A percentile compares a stretch with the other conserved stretches of the same genome.
phyloP scores from a whole-genome alignment of 2,797 vertebrate species.

The Rhynchotus rufescens region DNA sequence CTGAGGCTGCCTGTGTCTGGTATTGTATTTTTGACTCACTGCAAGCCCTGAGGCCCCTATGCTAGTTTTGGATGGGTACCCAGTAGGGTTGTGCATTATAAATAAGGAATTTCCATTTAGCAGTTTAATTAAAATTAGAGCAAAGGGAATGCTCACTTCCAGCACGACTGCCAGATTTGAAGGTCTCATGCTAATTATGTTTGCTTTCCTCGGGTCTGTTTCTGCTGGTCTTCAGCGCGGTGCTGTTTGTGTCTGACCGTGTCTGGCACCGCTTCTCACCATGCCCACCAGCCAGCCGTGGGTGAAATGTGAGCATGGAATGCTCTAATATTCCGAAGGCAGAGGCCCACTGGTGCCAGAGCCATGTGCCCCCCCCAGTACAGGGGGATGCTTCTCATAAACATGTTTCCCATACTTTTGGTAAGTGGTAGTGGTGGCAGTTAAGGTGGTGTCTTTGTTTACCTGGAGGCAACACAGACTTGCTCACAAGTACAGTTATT shows the following conservation, averaged over 20 bases:
- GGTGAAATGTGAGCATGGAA: background rate
- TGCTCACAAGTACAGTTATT: background rate
- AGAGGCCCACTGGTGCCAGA: background rate
- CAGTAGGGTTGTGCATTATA: background rate
- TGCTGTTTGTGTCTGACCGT: background rate
- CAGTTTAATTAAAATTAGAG: background rate
- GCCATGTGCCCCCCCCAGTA: no score
- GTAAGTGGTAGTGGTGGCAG: background rate
- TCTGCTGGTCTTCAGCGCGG: background rate
- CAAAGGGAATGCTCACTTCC: background rate
- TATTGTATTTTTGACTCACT: background rate
- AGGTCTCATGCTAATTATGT: background rate
- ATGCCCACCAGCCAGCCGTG: background rate
- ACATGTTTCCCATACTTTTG: background rate
- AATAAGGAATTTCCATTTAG: background rate
- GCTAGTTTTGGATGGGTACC: background rate
- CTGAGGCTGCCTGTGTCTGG: background rate
- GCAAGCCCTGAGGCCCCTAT: background rate
- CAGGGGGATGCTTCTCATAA: fast-evolving
- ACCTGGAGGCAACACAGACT: background rate
- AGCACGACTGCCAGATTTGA: background rate
- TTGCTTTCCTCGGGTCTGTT: background rate
- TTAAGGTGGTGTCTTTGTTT: background rate
- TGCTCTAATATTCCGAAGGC: background rate
- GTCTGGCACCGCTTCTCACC: background rate